These are phyloP conservation scores for Abrostola tripartita DNA, from an alignment of 2,888 invertebrate species.

Conservation along the genomic window DNA sequence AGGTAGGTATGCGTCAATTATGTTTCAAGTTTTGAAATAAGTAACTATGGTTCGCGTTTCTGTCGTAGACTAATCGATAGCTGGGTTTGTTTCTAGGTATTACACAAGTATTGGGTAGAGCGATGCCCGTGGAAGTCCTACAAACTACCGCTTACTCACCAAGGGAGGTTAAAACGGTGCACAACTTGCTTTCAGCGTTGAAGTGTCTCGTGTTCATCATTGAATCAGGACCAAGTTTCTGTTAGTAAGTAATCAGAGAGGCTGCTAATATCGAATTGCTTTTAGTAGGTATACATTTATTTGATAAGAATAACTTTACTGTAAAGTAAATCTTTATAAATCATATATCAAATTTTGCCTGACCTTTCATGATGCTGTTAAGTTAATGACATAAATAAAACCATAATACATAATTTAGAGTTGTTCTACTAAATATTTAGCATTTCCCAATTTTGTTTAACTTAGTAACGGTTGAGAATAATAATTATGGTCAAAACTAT, in stretches of 20 bases:
- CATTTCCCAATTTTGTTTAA: too few relatives aligned
- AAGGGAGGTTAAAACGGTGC: constrained; percentile 55
- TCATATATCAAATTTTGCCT: too few relatives aligned
- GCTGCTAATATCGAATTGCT: constrained; percentile 41
- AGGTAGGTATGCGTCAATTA: not conserved
- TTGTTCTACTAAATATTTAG: too few relatives aligned
- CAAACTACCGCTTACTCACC: constrained; percentile 67
- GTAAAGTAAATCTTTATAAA: not conserved
- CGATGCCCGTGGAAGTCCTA: constrained; percentile 65
- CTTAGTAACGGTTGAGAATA: too few relatives aligned
- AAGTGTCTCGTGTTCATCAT: constrained; percentile 62
- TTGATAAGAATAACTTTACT: not conserved
- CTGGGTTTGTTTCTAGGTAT: constrained; percentile 19
- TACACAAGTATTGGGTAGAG: constrained; percentile 27
- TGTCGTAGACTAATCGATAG: constrained; percentile 9
- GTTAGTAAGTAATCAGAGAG: constrained; percentile 38
- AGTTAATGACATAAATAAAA: constrained; percentile 20
- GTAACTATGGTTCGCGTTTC: not conserved
- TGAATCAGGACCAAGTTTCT: constrained; percentile 63
- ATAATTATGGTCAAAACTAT: constrained; percentile 29
- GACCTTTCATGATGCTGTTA: too few relatives aligned
- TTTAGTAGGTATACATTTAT: constrained; percentile 7
- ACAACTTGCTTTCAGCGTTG: constrained; percentile 64
- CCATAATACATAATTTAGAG: too few relatives aligned
- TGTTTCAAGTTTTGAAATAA: not conserved